A percentile compares a stretch with the other conserved stretches of the same genome.
These are phyloP conservation scores for Choristoneura rosaceana DNA, from an alignment of 2,888 invertebrate genomes.

Conservation along the genomic window DNA sequence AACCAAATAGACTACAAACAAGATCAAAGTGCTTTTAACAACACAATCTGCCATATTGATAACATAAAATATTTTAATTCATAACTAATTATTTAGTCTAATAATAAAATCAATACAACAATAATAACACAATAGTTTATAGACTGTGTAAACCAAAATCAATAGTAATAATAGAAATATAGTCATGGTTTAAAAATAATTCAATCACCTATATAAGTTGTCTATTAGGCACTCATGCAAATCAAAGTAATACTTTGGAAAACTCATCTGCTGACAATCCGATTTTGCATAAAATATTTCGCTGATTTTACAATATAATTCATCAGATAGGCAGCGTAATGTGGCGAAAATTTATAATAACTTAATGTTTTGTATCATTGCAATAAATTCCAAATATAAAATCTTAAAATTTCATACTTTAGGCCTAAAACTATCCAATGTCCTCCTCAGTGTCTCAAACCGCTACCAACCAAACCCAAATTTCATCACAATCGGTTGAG, in stretches of 20 bases:
- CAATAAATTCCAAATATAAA: not conserved
- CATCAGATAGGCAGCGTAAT: not conserved
- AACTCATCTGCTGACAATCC: not conserved
- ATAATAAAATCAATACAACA: conserved; percentile 39
- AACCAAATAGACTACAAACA: conserved; percentile 10
- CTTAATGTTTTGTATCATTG: too few species aligned
- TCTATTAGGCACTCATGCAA: not conserved
- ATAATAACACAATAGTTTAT: conserved; percentile 29
- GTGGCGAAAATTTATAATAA: not conserved
- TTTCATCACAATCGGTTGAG: too few species aligned
- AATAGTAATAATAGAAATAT: conserved; percentile 14
- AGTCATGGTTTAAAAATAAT: conserved; percentile 37
- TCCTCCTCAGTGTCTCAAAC: too few species aligned
- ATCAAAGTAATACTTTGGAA: not conserved
- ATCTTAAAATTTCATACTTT: not conserved
- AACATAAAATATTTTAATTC: conserved; percentile 40
- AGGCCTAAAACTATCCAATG: not conserved
- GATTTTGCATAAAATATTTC: not conserved
- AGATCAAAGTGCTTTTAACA: conserved; percentile 15
- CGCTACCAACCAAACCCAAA: too few species aligned
- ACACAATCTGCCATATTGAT: conserved; percentile 27
- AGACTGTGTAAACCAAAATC: not conserved
- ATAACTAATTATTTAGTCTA: conserved; percentile 35
- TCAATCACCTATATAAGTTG: not conserved
- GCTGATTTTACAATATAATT: not conserved